Evolutionary conservation across 2,113 vertebrate genomes (phyloP).

Genomic region (Xiphorhynchus elegans): DNA sequence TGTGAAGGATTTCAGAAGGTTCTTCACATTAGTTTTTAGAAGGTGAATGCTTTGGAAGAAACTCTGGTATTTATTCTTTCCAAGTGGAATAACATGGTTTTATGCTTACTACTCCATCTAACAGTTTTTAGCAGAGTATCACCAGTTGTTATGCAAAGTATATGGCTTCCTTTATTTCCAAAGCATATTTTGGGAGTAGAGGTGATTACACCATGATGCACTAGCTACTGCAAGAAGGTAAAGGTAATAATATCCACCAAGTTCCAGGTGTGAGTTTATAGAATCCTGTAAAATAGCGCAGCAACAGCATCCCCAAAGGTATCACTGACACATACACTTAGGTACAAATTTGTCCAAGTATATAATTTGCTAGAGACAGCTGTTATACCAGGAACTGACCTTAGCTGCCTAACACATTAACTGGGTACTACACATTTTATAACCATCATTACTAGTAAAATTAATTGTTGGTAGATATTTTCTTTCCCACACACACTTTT

Average conservation of each 20-base stretch:
- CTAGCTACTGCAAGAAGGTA: not conserved
- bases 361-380: not conserved
- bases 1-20: not conserved
- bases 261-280: not conserved
- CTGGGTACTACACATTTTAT: not conserved
- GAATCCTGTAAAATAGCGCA: not conserved
- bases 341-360: not conserved
- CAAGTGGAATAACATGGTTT: not conserved
- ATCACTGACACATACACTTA: not conserved
- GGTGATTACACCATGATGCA: not conserved
- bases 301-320: not conserved
- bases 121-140: not conserved
- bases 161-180: not conserved
- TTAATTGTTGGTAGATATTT: not conserved
- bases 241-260: not conserved
- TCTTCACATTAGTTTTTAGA: not conserved
- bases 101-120: not conserved
- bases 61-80: not conserved
- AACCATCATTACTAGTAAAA: not conserved
- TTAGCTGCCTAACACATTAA: not conserved
- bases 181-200: not conserved
- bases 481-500: rapidly evolving
- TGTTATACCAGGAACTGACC: not conserved
- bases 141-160: not conserved
- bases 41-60: not conserved